Evolutionary conservation across 2,113 vertebrate species (phyloP).

Genomic region (Hyperoodon ampullatus): DNA sequence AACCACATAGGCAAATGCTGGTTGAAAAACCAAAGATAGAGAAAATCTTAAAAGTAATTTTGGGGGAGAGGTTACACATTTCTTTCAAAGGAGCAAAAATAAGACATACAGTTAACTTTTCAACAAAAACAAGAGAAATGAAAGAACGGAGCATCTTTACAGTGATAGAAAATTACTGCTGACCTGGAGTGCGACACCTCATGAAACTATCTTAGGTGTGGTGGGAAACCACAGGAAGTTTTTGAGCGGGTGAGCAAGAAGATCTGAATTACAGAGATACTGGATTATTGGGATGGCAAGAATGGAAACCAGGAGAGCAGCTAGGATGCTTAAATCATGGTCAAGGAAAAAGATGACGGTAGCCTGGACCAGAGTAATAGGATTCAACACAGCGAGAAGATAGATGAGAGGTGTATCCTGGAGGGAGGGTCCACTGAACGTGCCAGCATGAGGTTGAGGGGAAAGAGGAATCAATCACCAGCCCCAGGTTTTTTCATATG

Average conservation of each 20-base stretch:
- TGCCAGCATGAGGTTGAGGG: not conserved
- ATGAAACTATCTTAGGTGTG: not conserved
- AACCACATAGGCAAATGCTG: not conserved
- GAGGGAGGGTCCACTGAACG: not conserved
- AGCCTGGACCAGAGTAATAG: not conserved
- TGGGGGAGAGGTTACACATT: not conserved
- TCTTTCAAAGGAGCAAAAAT: not conserved
- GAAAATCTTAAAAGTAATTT: not conserved
- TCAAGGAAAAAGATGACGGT: not conserved
- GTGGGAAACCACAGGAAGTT: not conserved
- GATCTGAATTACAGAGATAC: not conserved
- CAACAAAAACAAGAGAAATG: not conserved
- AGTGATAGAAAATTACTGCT: not conserved
- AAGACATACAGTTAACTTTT: not conserved
- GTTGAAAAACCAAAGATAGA: not conserved
- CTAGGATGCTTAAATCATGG: not conserved
- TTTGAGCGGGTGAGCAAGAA: not conserved
- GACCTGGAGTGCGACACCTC: not conserved
- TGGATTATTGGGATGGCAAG: not conserved
- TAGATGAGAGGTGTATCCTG: not conserved
- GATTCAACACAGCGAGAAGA: not conserved
- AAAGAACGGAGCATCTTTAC: not conserved
- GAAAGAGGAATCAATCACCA: not conserved
- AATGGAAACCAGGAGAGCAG: not conserved
- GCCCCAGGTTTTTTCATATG: not conserved